Evolutionary conservation across 2,888 invertebrate species (phyloP).

Genomic region (Salticus scenicus): DNA sequence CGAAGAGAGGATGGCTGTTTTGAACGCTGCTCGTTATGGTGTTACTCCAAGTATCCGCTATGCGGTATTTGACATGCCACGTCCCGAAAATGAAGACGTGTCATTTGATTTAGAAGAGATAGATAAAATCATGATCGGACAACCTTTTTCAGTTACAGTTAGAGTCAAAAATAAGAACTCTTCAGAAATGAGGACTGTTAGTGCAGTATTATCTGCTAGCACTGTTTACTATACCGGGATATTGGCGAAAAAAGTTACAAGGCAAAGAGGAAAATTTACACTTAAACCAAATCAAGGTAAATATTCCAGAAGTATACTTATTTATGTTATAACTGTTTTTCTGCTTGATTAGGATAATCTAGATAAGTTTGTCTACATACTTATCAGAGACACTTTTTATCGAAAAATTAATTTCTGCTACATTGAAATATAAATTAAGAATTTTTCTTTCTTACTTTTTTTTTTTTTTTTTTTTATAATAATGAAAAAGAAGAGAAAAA

Average conservation of each 20-base stretch:
- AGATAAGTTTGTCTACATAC: too few relatives aligned
- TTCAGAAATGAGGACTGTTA: slow-evolving; percentile 79
- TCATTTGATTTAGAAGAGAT: slow-evolving; percentile 81
- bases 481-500: too few relatives aligned
- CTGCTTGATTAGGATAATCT: too few relatives aligned
- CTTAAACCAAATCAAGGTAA: slow-evolving; percentile 81
- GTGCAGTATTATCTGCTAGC: slow-evolving; percentile 81
- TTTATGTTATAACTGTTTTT: too few relatives aligned
- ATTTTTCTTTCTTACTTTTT: too few relatives aligned
- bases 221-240: slow-evolving; percentile 88
- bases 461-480: too few relatives aligned
- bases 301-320: too few relatives aligned
- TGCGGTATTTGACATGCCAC: slow-evolving; percentile 73
- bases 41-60: slow-evolving; percentile 65
- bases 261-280: slow-evolving; percentile 81
- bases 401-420: too few relatives aligned
- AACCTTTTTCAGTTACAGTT: slow-evolving; percentile 82
- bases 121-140: slow-evolving; percentile 82
- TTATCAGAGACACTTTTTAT: too few relatives aligned
- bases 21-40: slow-evolving; percentile 82
- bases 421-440: too few relatives aligned
- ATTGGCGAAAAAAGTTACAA: slow-evolving; percentile 82
- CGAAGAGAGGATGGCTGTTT: slow-evolving; percentile 84
- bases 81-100: slow-evolving; percentile 75
- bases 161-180: slow-evolving; percentile 82